Conservation (phyloP, 2,888 invertebrate species). For the Caradrina clavipalpis region DNA sequence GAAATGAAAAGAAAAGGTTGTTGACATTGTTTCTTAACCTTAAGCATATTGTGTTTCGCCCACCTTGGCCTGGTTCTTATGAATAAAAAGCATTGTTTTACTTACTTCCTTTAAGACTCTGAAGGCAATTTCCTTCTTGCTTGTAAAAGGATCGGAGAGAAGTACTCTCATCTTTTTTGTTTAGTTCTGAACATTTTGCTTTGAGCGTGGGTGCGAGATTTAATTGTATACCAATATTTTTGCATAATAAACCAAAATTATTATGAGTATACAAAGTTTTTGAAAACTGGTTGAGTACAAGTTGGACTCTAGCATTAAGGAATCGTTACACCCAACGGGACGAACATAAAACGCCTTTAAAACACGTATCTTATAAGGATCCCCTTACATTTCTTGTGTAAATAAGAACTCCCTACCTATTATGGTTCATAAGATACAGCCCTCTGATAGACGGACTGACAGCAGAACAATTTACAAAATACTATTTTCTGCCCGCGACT, state of each 20-base stretch:
- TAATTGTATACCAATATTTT: not conserved
- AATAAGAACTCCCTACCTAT: no score
- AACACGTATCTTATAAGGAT: no score
- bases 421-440: no score
- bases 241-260: not conserved
- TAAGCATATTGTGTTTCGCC: slow-evolving; percentile 29
- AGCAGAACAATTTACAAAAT: not conserved
- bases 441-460: no score
- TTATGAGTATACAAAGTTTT: not conserved
- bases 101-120: slow-evolving; percentile 20
- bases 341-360: no score
- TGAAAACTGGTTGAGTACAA: no score
- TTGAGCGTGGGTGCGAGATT: not conserved
- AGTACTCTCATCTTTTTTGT: slow-evolving; percentile 6
- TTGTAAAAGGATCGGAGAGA: not conserved
- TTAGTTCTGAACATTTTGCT: slow-evolving; percentile 19
- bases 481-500: no score
- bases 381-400: no score
- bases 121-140: slow-evolving; percentile 15
- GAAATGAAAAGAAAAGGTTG: slow-evolving; percentile 13
- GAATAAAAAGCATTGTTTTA: slow-evolving; percentile 31
- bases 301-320: no score
- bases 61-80: slow-evolving; percentile 17
- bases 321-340: no score
- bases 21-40: slow-evolving; percentile 21